phyloP scores from a whole-genome alignment of 2,888 invertebrate genomes.

The Protophormia terraenovae region DNA sequence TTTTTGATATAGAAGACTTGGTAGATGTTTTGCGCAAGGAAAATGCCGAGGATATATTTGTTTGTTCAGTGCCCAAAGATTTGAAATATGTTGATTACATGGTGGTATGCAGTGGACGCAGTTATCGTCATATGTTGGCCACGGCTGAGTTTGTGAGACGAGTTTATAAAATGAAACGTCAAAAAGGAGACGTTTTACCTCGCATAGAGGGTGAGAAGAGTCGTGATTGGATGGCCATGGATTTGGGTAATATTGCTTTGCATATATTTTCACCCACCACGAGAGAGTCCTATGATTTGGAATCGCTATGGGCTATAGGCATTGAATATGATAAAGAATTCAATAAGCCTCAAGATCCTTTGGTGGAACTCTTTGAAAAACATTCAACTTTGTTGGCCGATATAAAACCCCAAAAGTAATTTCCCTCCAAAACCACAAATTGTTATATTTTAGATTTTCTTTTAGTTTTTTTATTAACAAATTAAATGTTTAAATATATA shows the following conservation, averaged over 20 bases:
- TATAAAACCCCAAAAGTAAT: constrained; percentile 63
- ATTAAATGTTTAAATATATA: neutral
- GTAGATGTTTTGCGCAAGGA: constrained; percentile 89
- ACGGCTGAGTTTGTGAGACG: constrained; percentile 89
- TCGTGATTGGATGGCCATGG: constrained; percentile 93
- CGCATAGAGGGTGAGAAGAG: constrained; percentile 89
- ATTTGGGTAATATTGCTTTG: constrained; percentile 95
- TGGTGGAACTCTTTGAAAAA: constrained; percentile 85
- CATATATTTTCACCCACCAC: constrained; percentile 90
- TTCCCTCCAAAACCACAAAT: neutral
- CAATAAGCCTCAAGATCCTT: constrained; percentile 84
- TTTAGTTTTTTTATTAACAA: constrained; percentile 16
- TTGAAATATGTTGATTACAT: constrained; percentile 92
- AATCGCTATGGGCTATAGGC: constrained; percentile 95
- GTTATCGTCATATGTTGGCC: constrained; percentile 88
- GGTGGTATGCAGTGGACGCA: constrained; percentile 89
- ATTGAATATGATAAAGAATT: constrained; percentile 88
- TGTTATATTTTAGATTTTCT: constrained; percentile 10
- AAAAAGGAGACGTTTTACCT: constrained; percentile 85
- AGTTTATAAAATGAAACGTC: constrained; percentile 88
- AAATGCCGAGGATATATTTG: constrained; percentile 91
- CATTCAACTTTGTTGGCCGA: constrained; percentile 84
- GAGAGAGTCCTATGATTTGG: constrained; percentile 91
- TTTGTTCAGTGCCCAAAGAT: constrained; percentile 88
- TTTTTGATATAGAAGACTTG: constrained; percentile 94